Percentiles rank a stretch among this genome's conserved stretches.
Evolutionary conservation across 2,113 vertebrate species (phyloP).

Genomic region (Oxyura jamaicensis): DNA sequence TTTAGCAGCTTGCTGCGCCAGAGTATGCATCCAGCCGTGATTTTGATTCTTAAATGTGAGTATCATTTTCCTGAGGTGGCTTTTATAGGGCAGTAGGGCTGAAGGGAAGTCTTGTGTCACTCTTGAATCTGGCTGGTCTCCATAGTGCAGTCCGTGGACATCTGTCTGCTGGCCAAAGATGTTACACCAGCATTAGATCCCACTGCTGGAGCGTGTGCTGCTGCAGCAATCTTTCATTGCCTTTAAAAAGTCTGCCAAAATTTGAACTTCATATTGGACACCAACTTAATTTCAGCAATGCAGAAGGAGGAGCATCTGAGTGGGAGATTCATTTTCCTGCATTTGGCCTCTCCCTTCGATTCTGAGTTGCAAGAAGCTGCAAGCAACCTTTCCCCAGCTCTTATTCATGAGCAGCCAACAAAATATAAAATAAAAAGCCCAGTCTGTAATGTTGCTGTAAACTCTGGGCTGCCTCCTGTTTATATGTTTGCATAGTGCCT

Average conservation of each 20-base stretch:
- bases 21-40: background rate
- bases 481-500: background rate
- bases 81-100: background rate
- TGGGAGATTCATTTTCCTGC: background rate
- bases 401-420: background rate
- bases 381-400: background rate
- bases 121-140: background rate
- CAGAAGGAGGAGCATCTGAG: background rate
- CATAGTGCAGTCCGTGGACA: background rate
- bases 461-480: background rate
- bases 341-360: background rate
- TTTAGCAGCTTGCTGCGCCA: slow-evolving; percentile 10
- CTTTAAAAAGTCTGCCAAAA: background rate
- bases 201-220: background rate
- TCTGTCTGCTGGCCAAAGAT: background rate
- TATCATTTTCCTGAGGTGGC: background rate
- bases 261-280: background rate
- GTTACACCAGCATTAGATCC: background rate
- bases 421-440: background rate
- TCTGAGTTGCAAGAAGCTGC: background rate
- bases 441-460: background rate
- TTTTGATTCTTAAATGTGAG: background rate
- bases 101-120: background rate
- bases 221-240: background rate
- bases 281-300: background rate